Evolutionary conservation across 2,888 invertebrate species (phyloP), one percentile per base, ranked within the genome.

Genomic region (Tanytarsus gracilentus): DNA sequence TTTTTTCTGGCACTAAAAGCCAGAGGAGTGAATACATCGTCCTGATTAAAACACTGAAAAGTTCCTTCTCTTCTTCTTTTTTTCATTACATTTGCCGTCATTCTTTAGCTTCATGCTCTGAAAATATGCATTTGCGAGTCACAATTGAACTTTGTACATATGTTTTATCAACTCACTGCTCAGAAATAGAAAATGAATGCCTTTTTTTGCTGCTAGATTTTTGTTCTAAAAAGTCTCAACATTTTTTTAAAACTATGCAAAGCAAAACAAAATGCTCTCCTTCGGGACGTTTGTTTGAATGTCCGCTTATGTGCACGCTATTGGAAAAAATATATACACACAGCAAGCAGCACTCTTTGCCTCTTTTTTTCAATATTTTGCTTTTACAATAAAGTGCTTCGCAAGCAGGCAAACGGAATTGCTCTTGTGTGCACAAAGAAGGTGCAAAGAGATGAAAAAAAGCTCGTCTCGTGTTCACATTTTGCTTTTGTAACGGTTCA

Each of bases 131-230:
- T 36, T 23, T 4, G 44, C n/a, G 1, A 44, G 18, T 44, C 18
- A 44, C 44, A 44, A 44, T 44, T 44, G 44, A 44, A 44, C 44
- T 44, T 44, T 44, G 9, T 44, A 44, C 44, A 44, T 18, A 18
- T 44, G 44, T 44, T 23, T 44, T 44, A 23, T 44, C n/a, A n/a
- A n/a, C n/a, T n/a, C n/a, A n/a, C n/a, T n/a, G n/a, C n/a, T n/a
- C n/a, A n/a, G n/a, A n/a, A n/a, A n/a, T n/a, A n/a, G n/a, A n/a
- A n/a, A n/a, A n/a, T n/a, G n/a, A n/a, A 9, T 40, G 18, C 21
- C 11, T 44, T 44, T 21, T 44, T 44, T 18, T 44, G 23, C 23
- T 44, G 8, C n/a, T n/a, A n/a, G n/a, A n/a, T n/a, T n/a, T n/a
- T n/a, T n/a, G n/a, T n/a, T n/a, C n/a, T n/a, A n/a, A n/a, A n/a